A percentile compares a stretch with the other conserved stretches of the same genome.
These are phyloP conservation scores for Mus caroli DNA, from an alignment of 2,797 vertebrate species.

Conservation along the genomic window DNA sequence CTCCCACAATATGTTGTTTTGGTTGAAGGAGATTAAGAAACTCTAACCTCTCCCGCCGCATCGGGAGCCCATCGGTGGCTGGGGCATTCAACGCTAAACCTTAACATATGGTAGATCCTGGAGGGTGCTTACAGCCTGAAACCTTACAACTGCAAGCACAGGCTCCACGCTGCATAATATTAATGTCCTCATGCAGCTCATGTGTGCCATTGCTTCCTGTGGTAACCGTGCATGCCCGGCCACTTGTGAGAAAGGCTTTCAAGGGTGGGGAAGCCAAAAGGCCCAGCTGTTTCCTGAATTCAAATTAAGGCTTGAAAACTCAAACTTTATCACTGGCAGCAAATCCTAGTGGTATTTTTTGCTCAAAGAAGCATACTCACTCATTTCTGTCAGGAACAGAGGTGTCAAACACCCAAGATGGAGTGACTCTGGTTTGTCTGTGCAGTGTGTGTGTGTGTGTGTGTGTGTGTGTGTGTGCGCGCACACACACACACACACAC, in stretches of 20 bases:
- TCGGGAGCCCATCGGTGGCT: accelerated
- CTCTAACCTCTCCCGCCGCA: not conserved
- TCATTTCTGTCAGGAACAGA: not conserved
- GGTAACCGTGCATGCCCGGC: not conserved
- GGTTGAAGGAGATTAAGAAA: not conserved
- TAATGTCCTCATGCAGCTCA: not conserved
- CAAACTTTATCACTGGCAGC: not conserved
- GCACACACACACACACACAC: accelerated
- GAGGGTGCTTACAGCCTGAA: not conserved
- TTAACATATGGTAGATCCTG: not conserved
- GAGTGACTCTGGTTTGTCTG: not conserved
- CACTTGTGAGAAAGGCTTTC: slow-evolving; percentile 6
- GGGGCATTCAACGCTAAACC: not conserved
- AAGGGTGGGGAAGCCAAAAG: not conserved
- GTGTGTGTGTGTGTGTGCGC: not conserved
- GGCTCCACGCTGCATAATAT: not conserved
- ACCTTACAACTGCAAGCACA: not conserved
- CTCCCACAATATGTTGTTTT: not conserved
- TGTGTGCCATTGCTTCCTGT: not conserved
- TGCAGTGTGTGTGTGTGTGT: not conserved
- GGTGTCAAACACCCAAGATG: too few species aligned
- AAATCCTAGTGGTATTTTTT: not conserved
- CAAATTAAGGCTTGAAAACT: slow-evolving; percentile 26
- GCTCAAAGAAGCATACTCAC: not conserved
- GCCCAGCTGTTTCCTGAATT: slow-evolving; percentile 36